Evolutionary conservation across 1,140 invertebrate species (phyloP).

Genomic region (Hycleus phaleratus): DNA sequence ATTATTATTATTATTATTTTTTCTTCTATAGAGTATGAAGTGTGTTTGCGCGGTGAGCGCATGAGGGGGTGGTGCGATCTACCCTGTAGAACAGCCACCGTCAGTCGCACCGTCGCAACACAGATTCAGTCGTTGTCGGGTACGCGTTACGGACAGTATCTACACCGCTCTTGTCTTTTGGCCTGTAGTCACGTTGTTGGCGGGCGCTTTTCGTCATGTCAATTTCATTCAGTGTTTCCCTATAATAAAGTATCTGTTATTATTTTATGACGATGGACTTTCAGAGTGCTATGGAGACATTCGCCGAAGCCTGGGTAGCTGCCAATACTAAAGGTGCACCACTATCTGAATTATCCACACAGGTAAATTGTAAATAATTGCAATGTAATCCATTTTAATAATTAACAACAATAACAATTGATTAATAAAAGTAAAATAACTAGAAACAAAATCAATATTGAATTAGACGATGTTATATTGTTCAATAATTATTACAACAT

Average conservation of each 20-base stretch:
- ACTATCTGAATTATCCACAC: conserved; percentile 46
- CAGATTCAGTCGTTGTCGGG: conserved; percentile 21
- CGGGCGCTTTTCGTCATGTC: conserved; percentile 18
- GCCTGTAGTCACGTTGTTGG: conserved; percentile 30
- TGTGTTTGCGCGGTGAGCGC: conserved; percentile 28
- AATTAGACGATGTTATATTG: background rate
- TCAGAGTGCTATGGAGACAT: conserved; percentile 95
- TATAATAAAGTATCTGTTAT: no score
- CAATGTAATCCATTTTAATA: no score
- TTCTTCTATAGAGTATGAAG: conserved; percentile 17
- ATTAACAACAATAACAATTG: no score
- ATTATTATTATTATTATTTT: background rate
- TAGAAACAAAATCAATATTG: background rate
- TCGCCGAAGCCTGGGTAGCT: conserved; percentile 92
- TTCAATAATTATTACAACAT: conserved; percentile 12
- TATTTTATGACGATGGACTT: conserved; percentile 69
- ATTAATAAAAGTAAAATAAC: no score
- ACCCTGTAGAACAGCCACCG: conserved; percentile 13
- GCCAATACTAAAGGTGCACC: conserved; percentile 71
- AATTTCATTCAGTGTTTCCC: conserved; percentile 11
- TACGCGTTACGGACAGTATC: conserved; percentile 14
- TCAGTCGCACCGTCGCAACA: background rate
- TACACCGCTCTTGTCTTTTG: conserved; percentile 12
- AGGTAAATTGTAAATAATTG: conserved; percentile 42
- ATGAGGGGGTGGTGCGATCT: conserved; percentile 29